Base-by-base conservation (phyloP, 2,113 vertebrate species). In the Oncorhynchus tshawytscha region DNA sequence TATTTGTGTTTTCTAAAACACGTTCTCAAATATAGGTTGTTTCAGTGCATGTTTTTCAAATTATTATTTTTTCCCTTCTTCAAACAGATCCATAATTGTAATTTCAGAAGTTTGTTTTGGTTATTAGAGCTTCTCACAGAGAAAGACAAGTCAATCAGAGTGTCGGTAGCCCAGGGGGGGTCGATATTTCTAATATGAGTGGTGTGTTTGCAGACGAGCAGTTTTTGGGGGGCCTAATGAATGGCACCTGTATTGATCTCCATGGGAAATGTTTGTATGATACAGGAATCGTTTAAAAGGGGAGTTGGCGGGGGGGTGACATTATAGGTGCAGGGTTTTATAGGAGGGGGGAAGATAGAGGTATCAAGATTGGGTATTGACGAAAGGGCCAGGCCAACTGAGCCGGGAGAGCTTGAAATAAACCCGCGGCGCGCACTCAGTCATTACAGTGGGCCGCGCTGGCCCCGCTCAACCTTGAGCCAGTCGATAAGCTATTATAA, bases 401-500 rank as follows among this genome's bases (percentile, higher is more conserved):
- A 98, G 95, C 39, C 9, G 2, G 39, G 39, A 45, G 92, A 92
- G 92, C 94, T 94, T 96, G 95, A 95, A 97, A 97, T 98, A 96
- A 97, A 96, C 94, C 93, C 91, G 90, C 92, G 93, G 91, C 86
- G 82, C 81, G 86, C 86, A 76, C 84, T 86, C 92, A 94, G 94
- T 96, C 95, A 96, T 97, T 96, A 95, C 94, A 87, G 91, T 94
- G 90, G 91, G 92, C 92, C 92, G 90, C 89, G 89, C 51, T 91
- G 93, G 94, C 94, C 94, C 89, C 92, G 90, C 95, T 95, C 95
- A 96, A 96, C 94, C 92, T 93, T 94, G 95, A 93, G 90, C 91
- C 93, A 92, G 93, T 99, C 96, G 95, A 98, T 99, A 98, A 95
- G 94, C 94, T 96, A 97, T 97, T 99, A 98, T 94, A 96, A 95